Evolutionary conservation across 2,797 vertebrate species (phyloP).

Genomic region (Lepus oiostolus): DNA sequence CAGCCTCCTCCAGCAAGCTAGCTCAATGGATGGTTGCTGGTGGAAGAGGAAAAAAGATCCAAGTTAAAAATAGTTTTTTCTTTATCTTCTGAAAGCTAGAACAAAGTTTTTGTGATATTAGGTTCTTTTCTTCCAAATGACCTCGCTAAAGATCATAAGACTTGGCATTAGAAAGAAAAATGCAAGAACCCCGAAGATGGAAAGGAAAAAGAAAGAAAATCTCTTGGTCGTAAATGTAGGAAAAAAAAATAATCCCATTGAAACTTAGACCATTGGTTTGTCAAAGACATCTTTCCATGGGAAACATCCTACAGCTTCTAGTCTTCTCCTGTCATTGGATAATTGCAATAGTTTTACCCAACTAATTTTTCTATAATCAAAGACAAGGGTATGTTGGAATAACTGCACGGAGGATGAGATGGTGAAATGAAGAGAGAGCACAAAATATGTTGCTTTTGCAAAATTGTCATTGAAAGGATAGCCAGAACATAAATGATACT

Average conservation of each 20-base stretch:
- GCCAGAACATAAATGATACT: slow-evolving; percentile 87
- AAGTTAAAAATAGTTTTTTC: slow-evolving; percentile 65
- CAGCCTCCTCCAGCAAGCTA: slow-evolving; percentile 60
- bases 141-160: slow-evolving; percentile 65
- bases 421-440: slow-evolving; percentile 58
- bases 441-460: slow-evolving; percentile 86
- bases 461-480: slow-evolving; percentile 84
- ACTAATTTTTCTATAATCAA: slow-evolving; percentile 64
- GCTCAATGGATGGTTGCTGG: background rate
- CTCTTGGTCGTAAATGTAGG: slow-evolving; percentile 35
- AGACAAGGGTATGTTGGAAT: slow-evolving; percentile 67
- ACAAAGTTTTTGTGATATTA: slow-evolving; percentile 16
- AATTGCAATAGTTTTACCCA: slow-evolving; percentile 77
- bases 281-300: slow-evolving; percentile 39
- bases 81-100: slow-evolving; percentile 68
- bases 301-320: slow-evolving; percentile 61
- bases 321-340: slow-evolving; percentile 67
- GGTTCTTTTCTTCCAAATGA: slow-evolving; percentile 73
- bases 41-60: slow-evolving; percentile 31
- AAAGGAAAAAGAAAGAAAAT: background rate
- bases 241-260: background rate
- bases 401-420: slow-evolving; percentile 31
- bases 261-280: background rate
- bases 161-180: slow-evolving; percentile 25
- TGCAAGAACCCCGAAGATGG: background rate